These are phyloP conservation scores for Phycodurus eques DNA, from an alignment of 2,113 vertebrate genomes.

Conservation along the genomic window DNA sequence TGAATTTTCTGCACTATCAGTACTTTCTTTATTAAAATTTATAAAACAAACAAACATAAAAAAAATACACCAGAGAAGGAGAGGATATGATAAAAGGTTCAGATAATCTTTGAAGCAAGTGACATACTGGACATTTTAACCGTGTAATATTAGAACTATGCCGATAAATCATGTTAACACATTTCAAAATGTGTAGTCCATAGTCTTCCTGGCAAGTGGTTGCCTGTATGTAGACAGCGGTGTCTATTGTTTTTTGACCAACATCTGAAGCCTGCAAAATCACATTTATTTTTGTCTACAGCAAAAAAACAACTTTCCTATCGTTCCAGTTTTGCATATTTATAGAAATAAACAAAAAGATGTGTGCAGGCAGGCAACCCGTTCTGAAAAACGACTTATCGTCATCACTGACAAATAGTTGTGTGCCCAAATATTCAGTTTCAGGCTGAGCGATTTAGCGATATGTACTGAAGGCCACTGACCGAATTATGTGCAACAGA, in stretches of 20 bases:
- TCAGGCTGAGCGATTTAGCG: constrained; percentile 4
- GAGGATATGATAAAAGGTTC: neutral
- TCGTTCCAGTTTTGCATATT: neutral
- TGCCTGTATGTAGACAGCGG: neutral
- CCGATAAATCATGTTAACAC: neutral
- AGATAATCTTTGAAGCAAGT: neutral
- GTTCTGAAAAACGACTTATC: constrained; percentile 1
- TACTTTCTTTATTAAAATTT: neutral
- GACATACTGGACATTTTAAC: neutral
- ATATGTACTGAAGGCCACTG: neutral
- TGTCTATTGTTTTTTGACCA: neutral
- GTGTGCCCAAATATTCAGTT: constrained; percentile 5
- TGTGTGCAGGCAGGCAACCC: neutral
- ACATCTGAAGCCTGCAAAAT: neutral
- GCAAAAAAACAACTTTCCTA: neutral
- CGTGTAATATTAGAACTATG: neutral
- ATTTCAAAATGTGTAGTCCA: neutral
- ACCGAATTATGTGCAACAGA: neutral
- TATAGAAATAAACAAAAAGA: neutral
- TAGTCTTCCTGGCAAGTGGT: neutral
- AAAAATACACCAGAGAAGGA: neutral
- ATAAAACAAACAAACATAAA: neutral
- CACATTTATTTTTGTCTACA: neutral
- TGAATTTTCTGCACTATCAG: neutral
- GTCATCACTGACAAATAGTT: constrained; percentile 15